Percentiles rank a stretch among this genome's conserved stretches.
These are phyloP conservation scores for Lithophane socia DNA, from an alignment of 2,888 invertebrate species.

Conservation along the genomic window DNA sequence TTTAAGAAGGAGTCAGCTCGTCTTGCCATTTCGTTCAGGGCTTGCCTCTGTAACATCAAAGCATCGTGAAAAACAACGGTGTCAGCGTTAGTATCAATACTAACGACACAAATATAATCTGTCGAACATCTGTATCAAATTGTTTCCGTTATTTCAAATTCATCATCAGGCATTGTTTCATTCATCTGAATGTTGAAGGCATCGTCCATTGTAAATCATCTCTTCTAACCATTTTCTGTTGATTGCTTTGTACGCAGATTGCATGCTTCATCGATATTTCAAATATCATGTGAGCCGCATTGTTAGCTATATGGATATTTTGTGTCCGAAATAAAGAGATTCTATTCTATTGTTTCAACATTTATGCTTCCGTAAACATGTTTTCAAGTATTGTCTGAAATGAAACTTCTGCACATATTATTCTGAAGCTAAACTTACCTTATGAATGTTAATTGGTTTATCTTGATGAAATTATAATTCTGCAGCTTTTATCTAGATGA, in stretches of 20 bases:
- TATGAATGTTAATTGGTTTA: constrained; percentile 46
- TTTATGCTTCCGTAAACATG: background rate
- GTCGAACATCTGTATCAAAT: too few species aligned
- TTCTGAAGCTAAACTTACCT: background rate
- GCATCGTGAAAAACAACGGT: background rate
- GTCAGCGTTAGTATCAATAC: background rate
- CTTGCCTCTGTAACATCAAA: background rate
- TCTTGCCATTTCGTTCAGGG: background rate
- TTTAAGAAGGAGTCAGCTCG: background rate
- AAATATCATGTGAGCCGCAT: background rate
- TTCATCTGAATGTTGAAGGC: background rate
- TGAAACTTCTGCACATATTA: constrained; percentile 33
- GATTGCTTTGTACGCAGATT: background rate
- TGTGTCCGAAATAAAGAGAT: too few species aligned
- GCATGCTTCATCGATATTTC: background rate
- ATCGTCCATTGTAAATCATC: background rate
- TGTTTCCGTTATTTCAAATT: background rate
- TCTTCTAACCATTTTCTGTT: background rate
- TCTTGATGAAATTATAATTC: constrained; percentile 62
- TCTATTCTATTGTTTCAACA: too few species aligned
- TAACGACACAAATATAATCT: background rate
- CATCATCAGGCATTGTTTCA: background rate
- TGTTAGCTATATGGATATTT: too few species aligned
- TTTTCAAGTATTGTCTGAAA: background rate
- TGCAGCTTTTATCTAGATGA: constrained; percentile 54